These are phyloP conservation scores for Dreissena rostriformis DNA, from an alignment of 1,140 invertebrate species.

Conservation along the genomic window DNA sequence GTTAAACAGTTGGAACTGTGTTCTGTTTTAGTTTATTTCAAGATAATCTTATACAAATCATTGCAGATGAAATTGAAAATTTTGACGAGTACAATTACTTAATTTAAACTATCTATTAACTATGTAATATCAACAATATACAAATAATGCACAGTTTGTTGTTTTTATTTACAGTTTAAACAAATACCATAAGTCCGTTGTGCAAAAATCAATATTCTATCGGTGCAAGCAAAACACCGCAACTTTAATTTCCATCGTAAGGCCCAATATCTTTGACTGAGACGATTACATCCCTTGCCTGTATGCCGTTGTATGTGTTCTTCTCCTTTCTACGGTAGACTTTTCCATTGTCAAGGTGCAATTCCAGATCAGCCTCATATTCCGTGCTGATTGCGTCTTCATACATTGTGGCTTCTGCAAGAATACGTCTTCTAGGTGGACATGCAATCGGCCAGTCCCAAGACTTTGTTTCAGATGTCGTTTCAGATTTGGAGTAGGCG, in stretches of 20 bases:
- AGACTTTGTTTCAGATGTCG: background rate
- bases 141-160: no score
- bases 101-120: no score
- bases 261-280: background rate
- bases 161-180: no score
- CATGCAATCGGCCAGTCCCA: slow-evolving; percentile 4
- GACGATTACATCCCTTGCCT: background rate
- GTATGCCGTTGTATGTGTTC: background rate
- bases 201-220: no score
- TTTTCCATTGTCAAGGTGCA: background rate
- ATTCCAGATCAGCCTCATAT: background rate
- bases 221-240: no score
- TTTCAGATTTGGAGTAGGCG: background rate
- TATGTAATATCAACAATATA: no score
- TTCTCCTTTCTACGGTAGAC: background rate
- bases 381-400: background rate
- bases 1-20: no score
- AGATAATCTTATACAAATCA: no score
- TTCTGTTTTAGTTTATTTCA: no score
- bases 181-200: no score
- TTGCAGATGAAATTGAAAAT: no score
- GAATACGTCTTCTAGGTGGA: background rate
- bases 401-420: slow-evolving; percentile 8
- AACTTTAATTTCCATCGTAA: background rate
- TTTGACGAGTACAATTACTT: no score